phyloP scores from a whole-genome alignment of 2,888 invertebrate genomes.

The Orthonychiurus folsomi region DNA sequence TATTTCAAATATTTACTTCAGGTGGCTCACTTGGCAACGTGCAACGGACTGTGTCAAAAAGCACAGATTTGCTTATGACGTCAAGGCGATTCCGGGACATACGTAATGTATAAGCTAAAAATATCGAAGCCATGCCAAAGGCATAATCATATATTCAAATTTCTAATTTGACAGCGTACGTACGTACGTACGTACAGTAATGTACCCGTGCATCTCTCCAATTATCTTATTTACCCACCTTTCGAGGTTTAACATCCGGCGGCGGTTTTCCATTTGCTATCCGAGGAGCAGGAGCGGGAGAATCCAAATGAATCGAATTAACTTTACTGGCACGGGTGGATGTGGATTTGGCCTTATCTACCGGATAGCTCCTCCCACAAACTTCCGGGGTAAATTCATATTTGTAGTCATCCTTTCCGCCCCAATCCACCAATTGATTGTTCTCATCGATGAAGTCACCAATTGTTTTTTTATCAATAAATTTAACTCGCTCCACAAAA shows the following conservation, averaged over 20 bases:
- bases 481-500: constrained; percentile 79
- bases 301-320: background rate
- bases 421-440: constrained; percentile 69
- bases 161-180: no score
- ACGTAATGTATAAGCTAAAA: no score
- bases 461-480: constrained; percentile 64
- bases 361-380: background rate
- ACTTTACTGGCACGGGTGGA: background rate
- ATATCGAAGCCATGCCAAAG: no score
- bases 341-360: background rate
- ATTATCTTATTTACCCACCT: background rate
- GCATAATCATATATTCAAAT: no score
- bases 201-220: no score
- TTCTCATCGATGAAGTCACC: constrained; percentile 64
- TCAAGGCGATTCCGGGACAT: background rate
- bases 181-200: no score
- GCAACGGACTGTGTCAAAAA: no score
- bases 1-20: background rate
- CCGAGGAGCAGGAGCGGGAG: background rate
- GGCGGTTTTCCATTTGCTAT: background rate
- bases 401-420: constrained; percentile 63
- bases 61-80: background rate
- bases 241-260: background rate
- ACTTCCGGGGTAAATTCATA: constrained; percentile 62
- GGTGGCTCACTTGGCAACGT: no score